Evolutionary conservation across 2,888 invertebrate species (phyloP).

Genomic region (Argynnis bischoffii): DNA sequence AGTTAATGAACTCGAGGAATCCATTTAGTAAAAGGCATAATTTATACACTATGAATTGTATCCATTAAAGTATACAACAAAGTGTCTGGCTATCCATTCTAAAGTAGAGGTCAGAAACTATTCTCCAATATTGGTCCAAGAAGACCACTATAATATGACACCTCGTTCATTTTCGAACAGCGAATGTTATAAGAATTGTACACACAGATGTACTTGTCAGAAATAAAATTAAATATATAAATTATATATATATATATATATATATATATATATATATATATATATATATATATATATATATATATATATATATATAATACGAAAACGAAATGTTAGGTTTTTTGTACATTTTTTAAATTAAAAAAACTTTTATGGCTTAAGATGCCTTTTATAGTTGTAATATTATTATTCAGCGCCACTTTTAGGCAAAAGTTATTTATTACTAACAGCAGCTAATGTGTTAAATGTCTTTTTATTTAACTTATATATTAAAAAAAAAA

Average conservation of each 20-base stretch:
- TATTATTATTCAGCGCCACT: too few species aligned
- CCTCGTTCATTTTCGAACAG: neutral
- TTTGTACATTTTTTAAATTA: too few species aligned
- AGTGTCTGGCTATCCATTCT: slow-evolving; percentile 51
- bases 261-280: too few species aligned
- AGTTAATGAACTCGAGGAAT: neutral
- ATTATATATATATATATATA: too few species aligned
- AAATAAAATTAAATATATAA: neutral
- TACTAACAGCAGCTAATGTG: too few species aligned
- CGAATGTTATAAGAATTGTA: neutral
- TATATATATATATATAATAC: too few species aligned
- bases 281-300: too few species aligned
- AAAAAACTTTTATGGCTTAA: too few species aligned
- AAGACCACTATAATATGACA: slow-evolving; percentile 39
- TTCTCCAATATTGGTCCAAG: slow-evolving; percentile 50
- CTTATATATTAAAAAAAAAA: neutral
- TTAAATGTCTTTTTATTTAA: too few species aligned
- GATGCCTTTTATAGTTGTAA: too few species aligned
- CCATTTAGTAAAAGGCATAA: neutral
- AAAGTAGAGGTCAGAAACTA: slow-evolving; percentile 62
- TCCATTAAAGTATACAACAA: slow-evolving; percentile 44
- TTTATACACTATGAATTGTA: neutral
- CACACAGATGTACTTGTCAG: neutral
- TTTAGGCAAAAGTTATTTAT: too few species aligned
- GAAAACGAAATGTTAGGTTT: too few species aligned